Base-by-base conservation (phyloP, 1,140 invertebrate genomes). In the Portunus trituberculatus region DNA sequence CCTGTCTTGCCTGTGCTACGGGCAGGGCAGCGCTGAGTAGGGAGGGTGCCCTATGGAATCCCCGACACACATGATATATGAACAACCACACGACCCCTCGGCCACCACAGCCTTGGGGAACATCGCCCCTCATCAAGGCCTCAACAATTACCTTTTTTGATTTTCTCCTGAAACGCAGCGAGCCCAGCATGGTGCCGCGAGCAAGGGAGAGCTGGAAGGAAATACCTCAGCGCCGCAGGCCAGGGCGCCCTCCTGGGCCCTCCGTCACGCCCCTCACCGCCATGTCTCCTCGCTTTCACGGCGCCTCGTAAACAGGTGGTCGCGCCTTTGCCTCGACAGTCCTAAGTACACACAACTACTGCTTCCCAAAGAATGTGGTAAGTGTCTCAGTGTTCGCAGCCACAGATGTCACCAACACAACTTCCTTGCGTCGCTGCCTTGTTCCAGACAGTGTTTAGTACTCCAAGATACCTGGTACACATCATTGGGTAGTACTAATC, bases 181-280 rank as follows among this genome's bases (percentile, higher is more conserved):
- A 93, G 83, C 92, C 92, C 83, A 93, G 46, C 92, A 93, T 93
- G 92, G 45, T 82, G 82, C 31, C 92, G 20, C n/a, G 8, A 59
- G 89, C 25, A 31, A 46, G 31, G 31, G 31, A n/a, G 84, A 20
- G 84, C 84, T 87, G 39, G 16, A 39, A 28, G 31, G 31, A 14
- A 20, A 14, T 20, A 87, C 39, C 84, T 87, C 84, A 87, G 14
- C 10, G 31, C 84, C 84, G 31, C 39, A 25, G 48, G 20, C 48
- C 31, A 3, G 8, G 86, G 14, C 67, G 28, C 76, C 29, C 29
- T 59, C 28, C 91, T 25, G 14, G 59, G 6, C 48, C 91, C 91
- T 28, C 45, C 59, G 45, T 28, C 86, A 39, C 45, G 86, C 31
- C 86, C 86, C 28, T 88, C 45, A 88, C 45, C 84, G 28, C 32